phyloP scores from a whole-genome alignment of 2,113 vertebrate genomes.

The Daphoenositta chrysoptera region DNA sequence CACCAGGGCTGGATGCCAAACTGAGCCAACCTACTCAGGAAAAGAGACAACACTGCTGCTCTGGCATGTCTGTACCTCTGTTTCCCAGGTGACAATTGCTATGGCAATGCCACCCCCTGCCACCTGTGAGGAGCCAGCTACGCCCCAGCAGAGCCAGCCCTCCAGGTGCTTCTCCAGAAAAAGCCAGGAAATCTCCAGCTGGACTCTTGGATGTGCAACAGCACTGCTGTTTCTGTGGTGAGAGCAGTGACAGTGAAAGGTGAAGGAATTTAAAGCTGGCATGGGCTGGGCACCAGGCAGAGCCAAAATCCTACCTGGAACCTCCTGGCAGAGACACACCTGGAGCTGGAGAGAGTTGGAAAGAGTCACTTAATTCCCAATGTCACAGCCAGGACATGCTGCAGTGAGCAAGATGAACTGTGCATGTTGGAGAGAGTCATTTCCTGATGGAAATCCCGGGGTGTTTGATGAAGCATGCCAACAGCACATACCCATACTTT shows the following conservation, averaged over 20 bases:
- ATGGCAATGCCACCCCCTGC: not conserved
- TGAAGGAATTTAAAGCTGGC: not conserved
- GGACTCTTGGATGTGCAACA: fast-evolving
- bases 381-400: not conserved
- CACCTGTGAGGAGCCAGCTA: not conserved
- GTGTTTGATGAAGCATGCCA: not conserved
- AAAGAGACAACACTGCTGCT: not conserved
- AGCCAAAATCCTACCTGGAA: not conserved
- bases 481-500: not conserved
- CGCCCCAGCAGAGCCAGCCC: not conserved
- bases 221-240: fast-evolving
- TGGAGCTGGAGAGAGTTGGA: not conserved
- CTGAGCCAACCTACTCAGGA: not conserved
- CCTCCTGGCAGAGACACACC: not conserved
- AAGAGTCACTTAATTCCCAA: not conserved
- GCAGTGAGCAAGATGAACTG: not conserved
- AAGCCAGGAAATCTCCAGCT: not conserved
- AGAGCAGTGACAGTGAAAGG: fast-evolving
- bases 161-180: too few relatives aligned
- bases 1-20: not conserved
- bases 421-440: not conserved
- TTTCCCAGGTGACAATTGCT: slow-evolving; percentile 9
- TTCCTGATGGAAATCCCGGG: not conserved
- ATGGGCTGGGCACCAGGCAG: not conserved
- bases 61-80: not conserved